Evolutionary conservation across 2,797 vertebrate genomes (phyloP), one percentile per base, ranked within the genome.

Genomic region (Coreius guichenoti): DNA sequence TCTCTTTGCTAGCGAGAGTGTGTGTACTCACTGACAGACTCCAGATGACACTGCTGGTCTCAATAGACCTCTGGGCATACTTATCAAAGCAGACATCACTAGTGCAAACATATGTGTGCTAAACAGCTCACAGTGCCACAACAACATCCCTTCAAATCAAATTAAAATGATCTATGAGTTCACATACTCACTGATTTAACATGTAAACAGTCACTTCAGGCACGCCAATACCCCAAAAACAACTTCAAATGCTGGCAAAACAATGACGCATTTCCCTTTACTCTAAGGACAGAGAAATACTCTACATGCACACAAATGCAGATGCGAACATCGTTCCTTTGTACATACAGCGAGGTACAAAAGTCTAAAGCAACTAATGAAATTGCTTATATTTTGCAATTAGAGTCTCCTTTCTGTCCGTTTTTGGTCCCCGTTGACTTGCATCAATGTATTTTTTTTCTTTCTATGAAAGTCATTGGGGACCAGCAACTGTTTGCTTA

Each of bases 111-210:
- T 56, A 61, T 49, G 31, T 36, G 72, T 79, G 75, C 26, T 47
- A 33, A 61, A 81, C 56, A 63, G 69, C 31, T 45, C 49, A 49
- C 43, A 47, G 63, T 31, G 54, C 69, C 73, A 83, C 21, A 73
- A 80, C 75, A 81, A 51, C 80, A 80, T 83, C 73, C 17, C 65
- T 77, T 81, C 45, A 73, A 31, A 82, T 78, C 73, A 86, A 86
- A 86, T 75, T 56, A 88, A 79, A 54, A 33, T 69, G 68, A 49
- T 70, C 63, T 67, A 76, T 67, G 73, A 36, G 23, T 49, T 78
- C 68, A 82, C 74, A 85, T 49, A 63, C 43, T 49, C 47, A 61
- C 65, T 77, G 63, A 80, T 31, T 67, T 13, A 73, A 67, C 58
- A 68, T 68, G 72, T 54, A 74, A 83, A 80, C 76, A 74, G 80